A percentile compares a stretch with the other conserved stretches of the same genome.
phyloP scores from a whole-genome alignment of 2,888 invertebrate genomes.

The Dusona sp. region DNA sequence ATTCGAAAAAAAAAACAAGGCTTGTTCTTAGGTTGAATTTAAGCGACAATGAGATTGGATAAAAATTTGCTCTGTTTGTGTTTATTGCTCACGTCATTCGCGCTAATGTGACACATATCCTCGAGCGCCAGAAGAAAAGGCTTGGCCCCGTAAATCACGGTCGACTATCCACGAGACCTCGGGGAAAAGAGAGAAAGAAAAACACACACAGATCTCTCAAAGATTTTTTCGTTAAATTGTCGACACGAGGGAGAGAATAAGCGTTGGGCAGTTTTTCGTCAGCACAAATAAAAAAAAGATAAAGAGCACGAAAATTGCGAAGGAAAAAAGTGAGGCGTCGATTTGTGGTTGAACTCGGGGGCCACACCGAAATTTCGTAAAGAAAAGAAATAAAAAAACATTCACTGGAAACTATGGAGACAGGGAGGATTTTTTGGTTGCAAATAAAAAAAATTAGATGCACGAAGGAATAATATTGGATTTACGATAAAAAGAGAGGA shows the following conservation, averaged over 20 bases:
- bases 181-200: conserved; percentile 46
- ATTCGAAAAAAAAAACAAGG: conserved; percentile 46
- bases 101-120: conserved; percentile 77
- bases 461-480: conserved; percentile 42
- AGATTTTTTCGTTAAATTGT: conserved; percentile 23
- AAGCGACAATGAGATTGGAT: conserved; percentile 23
- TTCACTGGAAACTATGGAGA: conserved; percentile 22
- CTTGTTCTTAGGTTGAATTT: conserved; percentile 54
- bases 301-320: conserved; percentile 22
- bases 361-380: conserved; percentile 3
- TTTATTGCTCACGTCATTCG: conserved; percentile 74
- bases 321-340: conserved; percentile 42
- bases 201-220: conserved; percentile 29
- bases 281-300: background rate
- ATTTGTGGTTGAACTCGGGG: conserved; percentile 7
- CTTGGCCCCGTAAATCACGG: conserved; percentile 70
- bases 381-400: conserved; percentile 26
- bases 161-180: conserved; percentile 58
- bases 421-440: conserved; percentile 32
- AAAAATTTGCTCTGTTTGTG: conserved; percentile 59
- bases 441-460: conserved; percentile 39
- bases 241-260: background rate
- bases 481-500: conserved; percentile 50
- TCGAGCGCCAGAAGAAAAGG: conserved; percentile 72
- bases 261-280: background rate